Evolutionary conservation across 2,797 vertebrate species (phyloP).

Genomic region (Darevskia nairensis): DNA sequence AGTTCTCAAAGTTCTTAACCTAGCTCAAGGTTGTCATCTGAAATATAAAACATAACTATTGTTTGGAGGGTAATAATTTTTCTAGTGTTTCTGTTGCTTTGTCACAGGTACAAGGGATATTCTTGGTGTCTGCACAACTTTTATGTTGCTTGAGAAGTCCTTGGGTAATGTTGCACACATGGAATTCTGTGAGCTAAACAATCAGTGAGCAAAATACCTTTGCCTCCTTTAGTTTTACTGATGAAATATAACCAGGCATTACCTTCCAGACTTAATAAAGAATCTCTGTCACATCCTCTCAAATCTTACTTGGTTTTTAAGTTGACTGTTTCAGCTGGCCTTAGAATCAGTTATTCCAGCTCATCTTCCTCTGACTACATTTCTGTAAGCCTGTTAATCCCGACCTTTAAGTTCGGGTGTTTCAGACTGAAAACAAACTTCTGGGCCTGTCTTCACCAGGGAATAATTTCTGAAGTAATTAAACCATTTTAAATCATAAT

Average conservation of each 20-base stretch:
- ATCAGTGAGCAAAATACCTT: neutral
- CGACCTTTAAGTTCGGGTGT: slow-evolving; percentile 32
- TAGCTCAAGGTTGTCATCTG: too few species aligned
- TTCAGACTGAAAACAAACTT: neutral
- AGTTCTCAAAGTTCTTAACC: too few species aligned
- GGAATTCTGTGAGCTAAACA: neutral
- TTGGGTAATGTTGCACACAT: too few species aligned
- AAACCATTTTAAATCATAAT: slow-evolving; percentile 38
- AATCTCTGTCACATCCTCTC: neutral
- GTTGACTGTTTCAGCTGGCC: slow-evolving; percentile 31
- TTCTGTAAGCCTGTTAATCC: slow-evolving; percentile 14
- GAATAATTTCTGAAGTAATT: slow-evolving; percentile 34
- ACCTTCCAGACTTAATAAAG: neutral
- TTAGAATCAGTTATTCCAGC: slow-evolving; percentile 58
- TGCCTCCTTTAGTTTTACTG: neutral
- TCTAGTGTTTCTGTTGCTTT: neutral
- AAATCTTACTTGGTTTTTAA: neutral
- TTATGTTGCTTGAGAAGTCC: neutral
- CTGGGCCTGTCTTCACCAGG: neutral
- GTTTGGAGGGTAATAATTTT: neutral
- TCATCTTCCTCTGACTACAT: slow-evolving; percentile 3
- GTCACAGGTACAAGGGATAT: neutral
- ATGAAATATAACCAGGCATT: fast-evolving
- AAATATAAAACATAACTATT: neutral
- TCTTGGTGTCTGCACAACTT: neutral